Percentiles rank a stretch among this genome's conserved stretches.
phyloP scores from a whole-genome alignment of 2,113 vertebrate species.

The Leptodactylus fuscus region DNA sequence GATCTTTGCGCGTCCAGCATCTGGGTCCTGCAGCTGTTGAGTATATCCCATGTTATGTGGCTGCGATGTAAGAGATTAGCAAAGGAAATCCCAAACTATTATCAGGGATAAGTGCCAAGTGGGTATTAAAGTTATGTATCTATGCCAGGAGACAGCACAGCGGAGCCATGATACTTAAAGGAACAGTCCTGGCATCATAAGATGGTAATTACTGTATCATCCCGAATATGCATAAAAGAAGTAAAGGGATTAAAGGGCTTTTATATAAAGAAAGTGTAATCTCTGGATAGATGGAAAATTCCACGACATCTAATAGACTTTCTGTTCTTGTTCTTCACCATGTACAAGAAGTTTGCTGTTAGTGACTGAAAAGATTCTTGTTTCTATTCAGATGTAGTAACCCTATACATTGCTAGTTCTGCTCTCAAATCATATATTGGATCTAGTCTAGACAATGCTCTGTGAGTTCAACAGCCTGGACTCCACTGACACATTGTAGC shows the following conservation, averaged over 20 bases:
- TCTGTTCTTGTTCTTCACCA: too few species aligned
- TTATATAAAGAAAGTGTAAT: too few species aligned
- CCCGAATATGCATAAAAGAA: background rate
- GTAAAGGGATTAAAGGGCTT: background rate
- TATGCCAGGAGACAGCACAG: slow-evolving; percentile 47
- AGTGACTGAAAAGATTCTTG: too few species aligned
- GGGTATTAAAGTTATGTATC: slow-evolving; percentile 49
- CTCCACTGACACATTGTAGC: too few species aligned
- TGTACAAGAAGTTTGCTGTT: too few species aligned
- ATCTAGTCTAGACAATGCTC: too few species aligned
- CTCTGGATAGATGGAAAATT: too few species aligned
- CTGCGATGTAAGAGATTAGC: slow-evolving; percentile 58
- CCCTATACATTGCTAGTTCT: too few species aligned
- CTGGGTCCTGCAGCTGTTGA: slow-evolving; percentile 55
- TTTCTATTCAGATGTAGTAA: too few species aligned
- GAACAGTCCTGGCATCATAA: background rate
- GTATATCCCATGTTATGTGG: slow-evolving; percentile 54
- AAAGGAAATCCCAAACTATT: slow-evolving; percentile 58
- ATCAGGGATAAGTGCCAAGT: slow-evolving; percentile 52
- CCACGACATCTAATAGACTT: too few species aligned
- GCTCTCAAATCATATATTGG: too few species aligned
- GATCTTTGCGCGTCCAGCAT: slow-evolving; percentile 37
- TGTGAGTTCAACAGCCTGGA: too few species aligned
- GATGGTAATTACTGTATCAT: background rate
- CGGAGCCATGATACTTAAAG: slow-evolving; percentile 17